Percentiles rank a stretch among this genome's conserved stretches.
phyloP scores from a whole-genome alignment of 2,113 vertebrate genomes.

The Sorex araneus region DNA sequence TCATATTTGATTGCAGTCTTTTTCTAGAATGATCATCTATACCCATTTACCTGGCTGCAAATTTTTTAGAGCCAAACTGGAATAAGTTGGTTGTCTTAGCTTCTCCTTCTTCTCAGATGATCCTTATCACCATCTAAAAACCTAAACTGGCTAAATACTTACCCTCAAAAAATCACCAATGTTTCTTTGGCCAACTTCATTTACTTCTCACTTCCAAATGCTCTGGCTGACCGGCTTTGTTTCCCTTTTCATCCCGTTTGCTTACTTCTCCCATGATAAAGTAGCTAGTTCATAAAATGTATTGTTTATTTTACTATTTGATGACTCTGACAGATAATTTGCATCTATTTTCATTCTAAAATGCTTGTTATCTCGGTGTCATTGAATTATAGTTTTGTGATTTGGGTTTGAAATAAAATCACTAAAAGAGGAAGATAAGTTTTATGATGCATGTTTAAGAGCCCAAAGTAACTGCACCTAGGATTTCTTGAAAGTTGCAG shows the following conservation, averaged over 20 bases:
- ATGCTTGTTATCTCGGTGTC: background rate
- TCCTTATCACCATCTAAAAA: background rate
- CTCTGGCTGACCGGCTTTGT: too few relatives aligned
- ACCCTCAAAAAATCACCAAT: background rate
- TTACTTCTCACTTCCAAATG: background rate
- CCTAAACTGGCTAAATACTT: background rate
- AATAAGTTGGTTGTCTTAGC: background rate
- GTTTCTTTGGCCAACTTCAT: background rate
- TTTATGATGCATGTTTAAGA: slow-evolving; percentile 21
- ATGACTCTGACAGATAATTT: background rate
- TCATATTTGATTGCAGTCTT: background rate
- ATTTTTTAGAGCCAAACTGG: background rate
- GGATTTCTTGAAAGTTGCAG: background rate
- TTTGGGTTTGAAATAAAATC: background rate
- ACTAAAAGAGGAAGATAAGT: background rate
- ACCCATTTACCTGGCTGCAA: background rate
- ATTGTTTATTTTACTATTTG: background rate
- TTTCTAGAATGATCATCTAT: background rate
- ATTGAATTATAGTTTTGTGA: background rate
- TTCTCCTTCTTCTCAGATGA: background rate
- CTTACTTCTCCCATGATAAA: background rate
- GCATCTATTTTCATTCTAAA: slow-evolving; percentile 19
- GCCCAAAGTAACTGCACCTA: background rate
- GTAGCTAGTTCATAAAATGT: background rate
- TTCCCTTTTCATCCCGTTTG: too few relatives aligned